Conservation (phyloP, 64 coral and sea anemone species). For the Cladopsammia gracilis region DNA sequence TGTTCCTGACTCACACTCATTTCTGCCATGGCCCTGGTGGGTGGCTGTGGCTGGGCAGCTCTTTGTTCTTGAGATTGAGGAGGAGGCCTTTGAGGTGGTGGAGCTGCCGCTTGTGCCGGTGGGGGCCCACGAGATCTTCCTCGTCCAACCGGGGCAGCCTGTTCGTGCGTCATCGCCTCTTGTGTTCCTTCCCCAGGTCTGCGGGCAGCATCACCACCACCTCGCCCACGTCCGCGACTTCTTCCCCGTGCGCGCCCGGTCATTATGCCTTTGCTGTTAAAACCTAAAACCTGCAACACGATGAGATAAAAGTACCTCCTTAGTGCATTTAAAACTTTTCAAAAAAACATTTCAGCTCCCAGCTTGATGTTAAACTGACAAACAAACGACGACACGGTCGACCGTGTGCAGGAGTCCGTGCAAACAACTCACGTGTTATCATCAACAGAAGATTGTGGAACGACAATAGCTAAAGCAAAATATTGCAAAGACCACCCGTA, state of each 20-base stretch:
- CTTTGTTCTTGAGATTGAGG: background rate
- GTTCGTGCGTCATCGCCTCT: background rate
- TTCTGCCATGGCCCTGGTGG: slow-evolving; percentile 61
- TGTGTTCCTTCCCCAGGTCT: slow-evolving; percentile 77
- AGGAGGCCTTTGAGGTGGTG: background rate
- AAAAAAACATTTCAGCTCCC: too few species aligned
- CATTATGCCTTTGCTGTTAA: slow-evolving; percentile 17
- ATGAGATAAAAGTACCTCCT: too few species aligned
- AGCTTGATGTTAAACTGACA: too few species aligned
- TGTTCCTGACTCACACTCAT: slow-evolving; percentile 57
- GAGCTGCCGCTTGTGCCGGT: slow-evolving; percentile 30
- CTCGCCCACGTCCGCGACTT: slow-evolving; percentile 82
- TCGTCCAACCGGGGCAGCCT: slow-evolving; percentile 60
- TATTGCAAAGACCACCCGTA: too few species aligned
- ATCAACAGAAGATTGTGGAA: too few species aligned
- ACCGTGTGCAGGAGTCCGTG: too few species aligned
- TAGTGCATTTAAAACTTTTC: background rate
- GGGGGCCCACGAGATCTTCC: slow-evolving; percentile 91
- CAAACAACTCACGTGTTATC: too few species aligned
- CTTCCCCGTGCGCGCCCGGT: slow-evolving; percentile 87
- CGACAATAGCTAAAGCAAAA: too few species aligned
- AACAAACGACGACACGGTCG: too few species aligned
- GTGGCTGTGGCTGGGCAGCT: slow-evolving; percentile 11
- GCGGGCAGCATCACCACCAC: slow-evolving; percentile 56
- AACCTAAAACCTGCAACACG: too few species aligned